Base-by-base conservation (phyloP, 2,113 vertebrate genomes). In the Cavia porcellus region DNA sequence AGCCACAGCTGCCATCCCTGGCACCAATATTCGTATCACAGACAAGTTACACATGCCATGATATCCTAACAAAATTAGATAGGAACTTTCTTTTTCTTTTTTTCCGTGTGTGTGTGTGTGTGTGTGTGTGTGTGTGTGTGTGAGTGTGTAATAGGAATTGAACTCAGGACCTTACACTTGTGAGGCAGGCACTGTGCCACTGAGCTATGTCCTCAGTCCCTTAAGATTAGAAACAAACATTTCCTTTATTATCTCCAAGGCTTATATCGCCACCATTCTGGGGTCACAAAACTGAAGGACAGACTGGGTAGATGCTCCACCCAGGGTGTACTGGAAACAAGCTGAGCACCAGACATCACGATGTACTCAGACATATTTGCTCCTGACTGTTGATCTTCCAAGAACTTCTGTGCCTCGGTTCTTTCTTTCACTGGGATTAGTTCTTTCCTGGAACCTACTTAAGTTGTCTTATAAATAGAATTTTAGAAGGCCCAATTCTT, bases 191-290 rank as follows among this genome's bases (percentile, higher is more conserved):
- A 55, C 55, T 55, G 55, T 55, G 55, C 55, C 17, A 15, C 55
- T 55, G 55, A 55, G 55, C 55, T 55, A 55, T 55, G 17, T 55
- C 15, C 55, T 13, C 15, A 3, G 17, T 55, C 55, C 55, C 55
- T 55, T 55, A 61, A 50, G 32, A 95, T 55, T 55, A 89, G 59
- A 1, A 79, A 42, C 59, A 86, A 59, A 30, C 17, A 72, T 42
- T 4, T 93, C 68, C 59, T 90, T 96, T 92, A 94, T 50, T 14
- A 90, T 50, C 87, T 80, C 87, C 85, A 66, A n/a, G 38, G 91
- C 70, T 89, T 57, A 47, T 25, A 68, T 83, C 75, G 86, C 6
- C 86, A 19, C 5, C 14, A 3, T 12, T 15, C 7, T 87, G 50
- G 47, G 28, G 66, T 85, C 70, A 95, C 64, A 70, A 52, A 52